Base-by-base conservation (phyloP, 2,113 vertebrate species). In the Oryzias curvinotus region DNA sequence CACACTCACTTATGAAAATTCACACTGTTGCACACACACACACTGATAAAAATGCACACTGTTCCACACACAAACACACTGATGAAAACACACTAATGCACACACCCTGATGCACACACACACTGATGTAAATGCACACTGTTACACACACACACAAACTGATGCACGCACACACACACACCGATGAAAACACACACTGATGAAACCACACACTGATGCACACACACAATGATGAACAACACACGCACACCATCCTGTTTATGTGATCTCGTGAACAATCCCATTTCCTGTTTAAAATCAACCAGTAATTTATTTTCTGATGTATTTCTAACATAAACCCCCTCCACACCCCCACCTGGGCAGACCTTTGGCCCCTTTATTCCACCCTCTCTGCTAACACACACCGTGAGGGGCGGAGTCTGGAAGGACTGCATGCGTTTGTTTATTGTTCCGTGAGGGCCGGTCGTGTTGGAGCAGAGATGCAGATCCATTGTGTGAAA, bases 401-500 rank as follows among this genome's bases (percentile, higher is more conserved):
- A 49, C 56, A 68, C 21, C 21, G 21, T 23, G 21, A 44, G 62
- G 75, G 75, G 78, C 54, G 68, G 82, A 50, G 85, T 59, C 73
- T 83, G 85, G 81, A 85, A 84, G 83, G 77, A 87, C 73, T 84
- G 83, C 74, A 71, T 51, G 52, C 30, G 44, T 87, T 87, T 83
- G 82, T 89, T 87, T 84, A 85, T 89, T 89, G 84, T 88, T 82
- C 87, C 81, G 83, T 75, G 81, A 41, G 81, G 84, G 81, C 85
- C 71, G 79, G 73, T 84, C 67, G 80, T 85, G 85, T 75, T 63
- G 60, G 84, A 41, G 23, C 71, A 91, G 84, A 82, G 82, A 84
- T 85, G 87, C 76, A 73, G 81, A 82, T 67, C 68, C 58, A 89
- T 91, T 89, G 90, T 89, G 61, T 76, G 21, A 75, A 66, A 69